Evolutionary conservation across 2,113 vertebrate genomes (phyloP).

Genomic region (Myocastor coypus): DNA sequence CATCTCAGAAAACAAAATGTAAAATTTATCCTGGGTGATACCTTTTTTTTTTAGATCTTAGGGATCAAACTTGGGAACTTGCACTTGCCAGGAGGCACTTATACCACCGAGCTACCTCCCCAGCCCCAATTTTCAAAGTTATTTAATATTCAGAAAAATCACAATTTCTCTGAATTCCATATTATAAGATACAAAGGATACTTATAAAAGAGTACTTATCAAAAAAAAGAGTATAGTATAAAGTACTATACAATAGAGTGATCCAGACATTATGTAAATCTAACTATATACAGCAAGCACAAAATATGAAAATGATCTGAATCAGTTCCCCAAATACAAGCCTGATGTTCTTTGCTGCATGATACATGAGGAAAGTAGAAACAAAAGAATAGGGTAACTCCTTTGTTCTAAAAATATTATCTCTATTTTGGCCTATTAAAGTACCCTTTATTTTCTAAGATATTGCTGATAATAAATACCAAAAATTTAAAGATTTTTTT

Average conservation of each 20-base stretch:
- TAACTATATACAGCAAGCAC: not conserved
- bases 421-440: not conserved
- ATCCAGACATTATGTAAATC: not conserved
- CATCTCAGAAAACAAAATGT: slow-evolving; percentile 38
- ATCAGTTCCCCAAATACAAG: not conserved
- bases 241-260: not conserved
- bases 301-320: not conserved
- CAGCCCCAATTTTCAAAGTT: not conserved
- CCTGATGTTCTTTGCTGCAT: not conserved
- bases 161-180: slow-evolving; percentile 34
- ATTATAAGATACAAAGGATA: not conserved
- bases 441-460: not conserved
- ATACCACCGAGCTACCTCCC: too few relatives aligned
- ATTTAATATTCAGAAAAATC: not conserved
- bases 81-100: too few relatives aligned
- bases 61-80: too few relatives aligned
- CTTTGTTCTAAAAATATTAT: not conserved
- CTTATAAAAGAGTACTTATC: not conserved
- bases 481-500: not conserved
- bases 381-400: not conserved
- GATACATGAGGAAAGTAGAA: not conserved
- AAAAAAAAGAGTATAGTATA: not conserved
- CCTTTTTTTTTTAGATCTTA: not conserved
- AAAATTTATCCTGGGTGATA: not conserved
- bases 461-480: not conserved